Base-by-base conservation (phyloP, 2,888 invertebrate genomes). In the Acheta domesticus region DNA sequence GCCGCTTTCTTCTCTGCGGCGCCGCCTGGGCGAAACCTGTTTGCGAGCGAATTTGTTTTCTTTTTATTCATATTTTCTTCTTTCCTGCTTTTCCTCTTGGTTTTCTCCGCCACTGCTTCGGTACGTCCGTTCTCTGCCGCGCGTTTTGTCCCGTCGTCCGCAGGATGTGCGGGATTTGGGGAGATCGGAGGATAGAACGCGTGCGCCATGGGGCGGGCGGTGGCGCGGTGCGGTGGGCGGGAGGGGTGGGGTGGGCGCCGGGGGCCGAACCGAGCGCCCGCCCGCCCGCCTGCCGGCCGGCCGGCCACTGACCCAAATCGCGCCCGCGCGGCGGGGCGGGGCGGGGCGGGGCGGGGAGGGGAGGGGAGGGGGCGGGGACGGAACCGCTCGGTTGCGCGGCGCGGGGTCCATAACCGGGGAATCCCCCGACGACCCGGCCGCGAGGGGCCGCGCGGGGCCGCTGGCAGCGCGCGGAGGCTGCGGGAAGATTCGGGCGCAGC, bases 321-420 rank as follows among this genome's bases (percentile, higher is more conserved):
- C 19, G 62, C 8, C 16, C 4, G 36, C 36, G 4, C 36, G 36
- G 36, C 14, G 62, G 50, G 50, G 50, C 50, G 1, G 3, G 50
- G 3, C 2, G 62, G 19, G 62, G 5, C 8, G 4, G 3, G 62
- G 62, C 8, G 62, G 19, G 62, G 62, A 8, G 62, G 5, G 62
- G 62, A 62, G 62, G 62, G 62, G n/a, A 1, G 1, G 2, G 62
- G 19, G 14, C 0, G 62, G n/a, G 62, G 62, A 0, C 62, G 62
- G 36, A 36, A 36, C 36, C 36, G 36, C 36, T 36, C 36, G 23
- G 23, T 23, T 23, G 23, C 23, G 23, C 23, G 2, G 62, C 19
- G 62, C 62, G 62, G 14, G 62, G 62, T 62, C 62, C 62, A 62
- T 12, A 62, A 62, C 62, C 62, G 62, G 62, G 62, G 62, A 62